A percentile compares a stretch with the other conserved stretches of the same genome.
Evolutionary conservation across 2,113 vertebrate genomes (phyloP).

Genomic region (Numida meleagris): DNA sequence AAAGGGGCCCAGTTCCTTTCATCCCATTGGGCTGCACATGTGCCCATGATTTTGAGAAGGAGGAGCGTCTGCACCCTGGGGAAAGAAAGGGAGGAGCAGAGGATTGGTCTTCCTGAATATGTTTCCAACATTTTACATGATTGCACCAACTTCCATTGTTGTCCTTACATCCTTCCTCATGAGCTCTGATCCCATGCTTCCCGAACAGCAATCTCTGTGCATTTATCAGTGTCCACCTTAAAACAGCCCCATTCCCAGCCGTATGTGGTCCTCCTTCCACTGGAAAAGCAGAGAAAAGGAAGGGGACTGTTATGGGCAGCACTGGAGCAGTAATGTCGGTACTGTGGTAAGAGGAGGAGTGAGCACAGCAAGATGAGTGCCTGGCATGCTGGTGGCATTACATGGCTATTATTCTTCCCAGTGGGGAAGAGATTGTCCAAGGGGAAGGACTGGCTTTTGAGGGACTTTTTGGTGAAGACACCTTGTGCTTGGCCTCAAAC

Average conservation of each 20-base stretch:
- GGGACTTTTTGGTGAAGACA: neutral
- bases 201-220: neutral
- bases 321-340: neutral
- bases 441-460: neutral
- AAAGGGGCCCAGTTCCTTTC: neutral
- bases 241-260: slow-evolving; percentile 17
- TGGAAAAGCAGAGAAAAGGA: neutral
- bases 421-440: neutral
- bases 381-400: neutral
- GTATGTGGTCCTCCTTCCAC: slow-evolving; percentile 46
- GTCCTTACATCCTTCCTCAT: neutral
- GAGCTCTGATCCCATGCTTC: neutral
- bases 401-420: neutral
- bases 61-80: neutral
- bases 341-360: neutral
- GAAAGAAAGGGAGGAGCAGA: neutral
- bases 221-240: neutral
- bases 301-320: neutral
- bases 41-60: neutral
- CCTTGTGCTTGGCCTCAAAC: neutral
- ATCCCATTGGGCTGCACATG: slow-evolving; percentile 1
- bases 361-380: neutral
- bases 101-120: neutral
- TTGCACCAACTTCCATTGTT: neutral
- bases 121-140: neutral